phyloP scores from a whole-genome alignment of 2,797 vertebrate species.

The Bufotes viridis region DNA sequence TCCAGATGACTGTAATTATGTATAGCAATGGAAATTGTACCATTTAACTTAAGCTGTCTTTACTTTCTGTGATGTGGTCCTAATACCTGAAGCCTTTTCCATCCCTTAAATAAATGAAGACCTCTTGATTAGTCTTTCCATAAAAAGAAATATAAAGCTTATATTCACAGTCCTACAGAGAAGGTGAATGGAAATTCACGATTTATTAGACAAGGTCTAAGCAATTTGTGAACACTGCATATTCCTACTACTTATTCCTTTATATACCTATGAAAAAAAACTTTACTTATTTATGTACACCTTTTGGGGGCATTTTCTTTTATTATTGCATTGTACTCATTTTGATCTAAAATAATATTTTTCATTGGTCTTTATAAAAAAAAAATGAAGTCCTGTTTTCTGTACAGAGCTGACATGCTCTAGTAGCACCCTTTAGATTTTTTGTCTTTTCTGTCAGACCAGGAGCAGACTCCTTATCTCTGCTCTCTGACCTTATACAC shows the following conservation, averaged over 20 bases:
- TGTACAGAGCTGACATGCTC: too few species aligned
- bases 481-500: too few species aligned
- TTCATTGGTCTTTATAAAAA: too few species aligned
- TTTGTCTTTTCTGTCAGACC: too few species aligned
- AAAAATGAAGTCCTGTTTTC: too few species aligned
- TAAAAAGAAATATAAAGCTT: not conserved
- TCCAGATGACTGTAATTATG: slow-evolving; percentile 47
- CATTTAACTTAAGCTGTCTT: slow-evolving; percentile 10
- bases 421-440: too few species aligned
- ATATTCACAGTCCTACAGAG: not conserved
- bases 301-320: too few species aligned
- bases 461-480: too few species aligned
- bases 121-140: slow-evolving; percentile 8
- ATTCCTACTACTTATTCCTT: not conserved
- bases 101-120: slow-evolving; percentile 12
- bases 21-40: slow-evolving; percentile 23
- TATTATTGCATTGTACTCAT: too few species aligned
- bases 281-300: not conserved
- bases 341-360: too few species aligned
- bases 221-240: not conserved
- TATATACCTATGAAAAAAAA: not conserved
- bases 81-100: slow-evolving; percentile 24
- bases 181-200: not conserved
- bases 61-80: slow-evolving; percentile 34
- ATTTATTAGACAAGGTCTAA: not conserved